Base-by-base conservation (phyloP, 2,888 invertebrate species). In the Nasonovia ribisnigri region DNA sequence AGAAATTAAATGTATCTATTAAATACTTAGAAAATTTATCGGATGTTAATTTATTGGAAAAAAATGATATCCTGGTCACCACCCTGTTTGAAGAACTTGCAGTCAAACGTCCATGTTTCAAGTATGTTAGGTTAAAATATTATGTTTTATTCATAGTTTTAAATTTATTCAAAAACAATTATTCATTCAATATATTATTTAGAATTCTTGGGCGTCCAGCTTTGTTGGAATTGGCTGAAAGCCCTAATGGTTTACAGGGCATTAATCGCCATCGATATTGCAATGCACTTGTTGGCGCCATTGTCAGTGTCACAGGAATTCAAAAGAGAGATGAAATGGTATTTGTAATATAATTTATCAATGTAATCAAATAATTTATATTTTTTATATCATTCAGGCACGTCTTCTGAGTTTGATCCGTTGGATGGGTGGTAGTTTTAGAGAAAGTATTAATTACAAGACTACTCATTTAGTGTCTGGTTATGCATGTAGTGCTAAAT, bases 381-480 rank as follows among this genome's bases (percentile, higher is more conserved):
- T 24, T 57, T 90, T 36, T 92, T 20, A 88, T 88, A 95, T 92
- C 95, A 96, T 96, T 42, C 96, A 99, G 99, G 97, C 97, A 95
- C 97, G 97, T 96, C 96, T 99, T 96, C 98, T 98, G 95, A 97
- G 97, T 95, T 96, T 98, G 96, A 98, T 99, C 95, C 99, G 99
- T 96, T 98, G 98, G 96, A 99, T 99, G 99, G 99, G 99, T 95
- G 99, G 99, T 90, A 98, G 98, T 95, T 98, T 99, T 95, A 97
- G 99, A 95, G 98, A 98, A 96, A 98, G 99, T 95, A 97, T 98
- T 97, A 97, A 97, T 94, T 97, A 97, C 94, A 98, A 97, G 95
- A 98, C 98, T 95, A 99, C 99, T 93, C 99, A 99, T 96, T 97
- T 99, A 95, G 98, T 99, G 95, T 98, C 99, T 95, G 98, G 98